A percentile compares a stretch with the other conserved stretches of the same genome.
phyloP scores from a whole-genome alignment of 2,888 invertebrate species.

The Eristalis arbustorum region DNA sequence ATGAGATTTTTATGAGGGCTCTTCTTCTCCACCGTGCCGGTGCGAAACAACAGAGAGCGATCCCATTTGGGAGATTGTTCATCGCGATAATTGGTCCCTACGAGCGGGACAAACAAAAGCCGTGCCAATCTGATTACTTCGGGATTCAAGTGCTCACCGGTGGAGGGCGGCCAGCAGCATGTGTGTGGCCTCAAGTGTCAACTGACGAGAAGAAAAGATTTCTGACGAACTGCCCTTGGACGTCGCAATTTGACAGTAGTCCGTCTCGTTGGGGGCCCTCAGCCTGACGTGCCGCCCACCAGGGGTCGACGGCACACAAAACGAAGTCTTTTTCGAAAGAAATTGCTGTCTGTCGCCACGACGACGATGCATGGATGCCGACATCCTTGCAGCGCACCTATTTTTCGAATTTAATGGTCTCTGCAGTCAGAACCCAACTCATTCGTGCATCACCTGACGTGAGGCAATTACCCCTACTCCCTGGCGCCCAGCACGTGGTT shows the following conservation, averaged over 20 bases:
- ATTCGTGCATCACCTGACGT: not conserved
- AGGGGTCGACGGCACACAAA: not conserved
- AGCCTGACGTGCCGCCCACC: too few species aligned
- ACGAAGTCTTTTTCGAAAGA: not conserved
- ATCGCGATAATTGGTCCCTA: not conserved
- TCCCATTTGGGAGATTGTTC: not conserved
- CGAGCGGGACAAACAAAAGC: not conserved
- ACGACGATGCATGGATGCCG: not conserved
- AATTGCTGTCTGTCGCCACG: not conserved
- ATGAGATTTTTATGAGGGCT: constrained; percentile 32
- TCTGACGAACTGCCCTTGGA: not conserved
- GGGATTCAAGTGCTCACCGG: not conserved
- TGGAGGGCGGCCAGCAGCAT: not conserved
- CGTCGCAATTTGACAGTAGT: not conserved
- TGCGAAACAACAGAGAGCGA: not conserved
- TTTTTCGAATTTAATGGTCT: not conserved
- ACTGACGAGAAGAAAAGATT: too few species aligned
- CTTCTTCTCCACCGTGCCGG: not conserved
- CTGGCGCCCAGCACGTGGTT: not conserved
- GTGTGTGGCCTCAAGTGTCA: not conserved
- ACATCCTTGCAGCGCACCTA: not conserved
- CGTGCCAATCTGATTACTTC: not conserved
- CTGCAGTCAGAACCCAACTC: not conserved
- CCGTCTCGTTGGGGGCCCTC: too few species aligned
- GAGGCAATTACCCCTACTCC: not conserved